Evolutionary conservation across 1,140 invertebrate genomes (phyloP).

Genomic region (Hormaphis cornu): DNA sequence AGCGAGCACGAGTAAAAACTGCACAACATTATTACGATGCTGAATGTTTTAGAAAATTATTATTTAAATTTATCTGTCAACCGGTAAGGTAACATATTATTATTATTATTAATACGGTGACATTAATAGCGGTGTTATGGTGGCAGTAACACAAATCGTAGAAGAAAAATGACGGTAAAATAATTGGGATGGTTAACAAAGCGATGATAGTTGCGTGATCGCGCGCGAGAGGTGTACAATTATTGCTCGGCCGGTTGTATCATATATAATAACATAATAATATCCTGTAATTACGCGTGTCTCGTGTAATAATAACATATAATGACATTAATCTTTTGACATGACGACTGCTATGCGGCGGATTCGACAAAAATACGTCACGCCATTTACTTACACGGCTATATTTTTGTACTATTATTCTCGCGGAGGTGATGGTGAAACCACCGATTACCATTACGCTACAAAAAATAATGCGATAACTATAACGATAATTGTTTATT

Average conservation of each 20-base stretch:
- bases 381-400: not conserved
- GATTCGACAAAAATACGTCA: slow-evolving; percentile 20
- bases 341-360: not conserved
- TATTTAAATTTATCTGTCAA: too few relatives aligned
- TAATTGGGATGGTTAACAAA: slow-evolving; percentile 21
- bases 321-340: slow-evolving; percentile 27
- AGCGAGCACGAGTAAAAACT: too few relatives aligned
- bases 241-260: slow-evolving; percentile 18
- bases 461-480: not conserved
- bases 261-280: too few relatives aligned
- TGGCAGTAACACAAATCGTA: too few relatives aligned
- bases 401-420: too few relatives aligned
- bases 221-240: slow-evolving; percentile 21
- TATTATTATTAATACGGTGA: too few relatives aligned
- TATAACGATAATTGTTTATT: slow-evolving; percentile 5
- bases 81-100: too few relatives aligned
- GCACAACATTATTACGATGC: too few relatives aligned
- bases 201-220: slow-evolving; percentile 15
- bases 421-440: not conserved
- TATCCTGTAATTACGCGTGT: slow-evolving; percentile 21
- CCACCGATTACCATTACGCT: slow-evolving; percentile 5
- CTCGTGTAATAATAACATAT: slow-evolving; percentile 3
- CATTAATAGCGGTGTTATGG: not conserved
- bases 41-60: too few relatives aligned
- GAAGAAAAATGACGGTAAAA: not conserved